A percentile compares a stretch with the other conserved stretches of the same genome.
These are phyloP conservation scores for Hippasteria phrygiana DNA, from an alignment of 53 echinoderm and acorn worm genomes.

Conservation along the genomic window DNA sequence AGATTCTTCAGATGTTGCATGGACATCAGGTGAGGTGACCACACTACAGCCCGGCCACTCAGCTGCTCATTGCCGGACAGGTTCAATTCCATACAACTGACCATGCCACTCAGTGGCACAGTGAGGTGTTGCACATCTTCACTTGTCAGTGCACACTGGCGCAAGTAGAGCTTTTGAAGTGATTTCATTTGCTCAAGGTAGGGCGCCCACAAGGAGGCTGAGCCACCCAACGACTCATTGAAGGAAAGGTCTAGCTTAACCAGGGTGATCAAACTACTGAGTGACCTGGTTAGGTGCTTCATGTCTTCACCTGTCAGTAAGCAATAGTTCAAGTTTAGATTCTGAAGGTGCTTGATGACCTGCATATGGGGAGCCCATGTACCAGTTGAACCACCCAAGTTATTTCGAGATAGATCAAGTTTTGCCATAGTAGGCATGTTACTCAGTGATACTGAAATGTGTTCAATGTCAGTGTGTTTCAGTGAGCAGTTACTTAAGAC, in stretches of 20 bases:
- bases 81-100: constrained; percentile 3
- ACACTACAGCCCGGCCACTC: background rate
- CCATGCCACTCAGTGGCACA: constrained; percentile 9
- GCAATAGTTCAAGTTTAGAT: constrained; percentile 26
- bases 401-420: constrained; percentile 14
- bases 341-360: constrained; percentile 30
- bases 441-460: background rate
- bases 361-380: constrained; percentile 22
- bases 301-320: constrained; percentile 32
- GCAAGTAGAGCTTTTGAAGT: constrained; percentile 20
- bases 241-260: constrained; percentile 6
- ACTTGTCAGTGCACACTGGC: constrained; percentile 25
- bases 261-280: constrained; percentile 1
- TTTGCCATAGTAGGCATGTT: constrained; percentile 1
- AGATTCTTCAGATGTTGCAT: constrained; percentile 16
- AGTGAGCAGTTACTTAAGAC: constrained; percentile 23
- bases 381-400: background rate
- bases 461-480: background rate
- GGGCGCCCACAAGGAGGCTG: constrained; percentile 19
- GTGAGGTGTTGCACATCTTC: constrained; percentile 14
- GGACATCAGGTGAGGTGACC: constrained; percentile 2
- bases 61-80: constrained; percentile 17
- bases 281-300: background rate
- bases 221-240: constrained; percentile 43
- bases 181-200: constrained; percentile 1